phyloP scores from a whole-genome alignment of 2,797 vertebrate genomes.

The Spinibarbus caldwelli region DNA sequence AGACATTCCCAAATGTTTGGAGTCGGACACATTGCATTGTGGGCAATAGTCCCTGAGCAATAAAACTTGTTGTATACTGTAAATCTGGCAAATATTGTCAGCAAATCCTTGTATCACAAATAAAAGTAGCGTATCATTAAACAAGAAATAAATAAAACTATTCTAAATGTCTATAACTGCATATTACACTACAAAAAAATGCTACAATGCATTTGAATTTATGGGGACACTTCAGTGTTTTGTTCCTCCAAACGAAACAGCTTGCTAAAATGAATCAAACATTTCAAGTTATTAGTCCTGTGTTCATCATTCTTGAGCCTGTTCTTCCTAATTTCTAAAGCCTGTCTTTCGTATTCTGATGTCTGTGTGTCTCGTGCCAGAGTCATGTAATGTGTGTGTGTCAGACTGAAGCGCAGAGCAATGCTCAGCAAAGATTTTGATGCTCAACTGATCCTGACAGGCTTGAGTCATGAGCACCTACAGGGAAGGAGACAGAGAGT shows the following conservation, averaged over 20 bases:
- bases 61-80: background rate
- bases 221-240: background rate
- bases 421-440: constrained; percentile 33
- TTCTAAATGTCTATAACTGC: background rate
- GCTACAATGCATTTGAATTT: background rate
- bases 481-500: constrained; percentile 34
- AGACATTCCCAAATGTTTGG: background rate
- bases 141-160: background rate
- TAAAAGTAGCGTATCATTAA: too few relatives aligned
- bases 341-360: background rate
- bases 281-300: too few relatives aligned
- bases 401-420: background rate
- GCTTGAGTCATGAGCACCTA: constrained; percentile 30
- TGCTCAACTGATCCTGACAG: constrained; percentile 47
- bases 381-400: constrained; percentile 23
- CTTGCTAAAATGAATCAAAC: background rate
- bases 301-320: background rate
- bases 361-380: background rate
- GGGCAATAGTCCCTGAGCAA: background rate
- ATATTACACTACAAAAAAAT: background rate
- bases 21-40: background rate
- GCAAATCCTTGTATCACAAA: background rate
- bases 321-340: background rate
- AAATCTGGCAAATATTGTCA: background rate
- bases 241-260: background rate